A percentile compares a stretch with the other conserved stretches of the same genome.
Conservation (phyloP, 2,113 vertebrate species). For the Salvator merianae region DNA sequence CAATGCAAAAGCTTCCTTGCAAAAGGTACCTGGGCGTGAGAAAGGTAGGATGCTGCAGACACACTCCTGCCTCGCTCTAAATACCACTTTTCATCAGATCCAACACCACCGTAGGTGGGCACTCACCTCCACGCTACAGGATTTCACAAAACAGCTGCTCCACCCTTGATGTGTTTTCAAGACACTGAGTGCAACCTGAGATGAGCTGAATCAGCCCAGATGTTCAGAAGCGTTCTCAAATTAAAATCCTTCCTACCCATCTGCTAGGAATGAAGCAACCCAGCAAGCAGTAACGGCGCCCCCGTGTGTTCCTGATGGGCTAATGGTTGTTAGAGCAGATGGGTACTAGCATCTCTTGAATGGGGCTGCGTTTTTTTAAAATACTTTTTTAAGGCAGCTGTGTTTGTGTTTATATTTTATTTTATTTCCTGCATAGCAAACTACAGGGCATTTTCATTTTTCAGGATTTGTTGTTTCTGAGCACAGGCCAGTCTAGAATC, state of each 20-base stretch:
- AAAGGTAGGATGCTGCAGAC: no score
- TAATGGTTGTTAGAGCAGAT: slow-evolving; percentile 42
- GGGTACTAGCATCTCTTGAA: slow-evolving; percentile 43
- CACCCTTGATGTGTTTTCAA: background rate
- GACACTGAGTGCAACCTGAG: background rate
- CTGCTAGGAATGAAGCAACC: background rate
- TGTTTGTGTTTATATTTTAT: slow-evolving; percentile 41
- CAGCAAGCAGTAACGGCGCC: slow-evolving; percentile 20
- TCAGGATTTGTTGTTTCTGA: slow-evolving; percentile 52
- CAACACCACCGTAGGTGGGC: background rate
- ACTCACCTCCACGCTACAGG: background rate
- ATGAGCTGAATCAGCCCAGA: background rate
- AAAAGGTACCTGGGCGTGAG: no score
- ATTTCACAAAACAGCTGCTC: background rate
- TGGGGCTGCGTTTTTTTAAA: slow-evolving; percentile 7
- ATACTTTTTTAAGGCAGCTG: slow-evolving; percentile 41
- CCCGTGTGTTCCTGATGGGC: slow-evolving; percentile 21
- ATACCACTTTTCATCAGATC: background rate
- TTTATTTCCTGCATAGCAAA: slow-evolving; percentile 25
- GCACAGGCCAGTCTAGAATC: slow-evolving; percentile 51
- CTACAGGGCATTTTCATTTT: slow-evolving; percentile 48
- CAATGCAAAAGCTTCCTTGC: background rate
- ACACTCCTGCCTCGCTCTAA: background rate
- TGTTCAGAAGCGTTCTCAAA: background rate
- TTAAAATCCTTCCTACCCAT: slow-evolving; percentile 8